Evolutionary conservation across 2,888 invertebrate species (phyloP), one percentile per base, ranked within the genome.

Genomic region (Coenonympha glycerion): DNA sequence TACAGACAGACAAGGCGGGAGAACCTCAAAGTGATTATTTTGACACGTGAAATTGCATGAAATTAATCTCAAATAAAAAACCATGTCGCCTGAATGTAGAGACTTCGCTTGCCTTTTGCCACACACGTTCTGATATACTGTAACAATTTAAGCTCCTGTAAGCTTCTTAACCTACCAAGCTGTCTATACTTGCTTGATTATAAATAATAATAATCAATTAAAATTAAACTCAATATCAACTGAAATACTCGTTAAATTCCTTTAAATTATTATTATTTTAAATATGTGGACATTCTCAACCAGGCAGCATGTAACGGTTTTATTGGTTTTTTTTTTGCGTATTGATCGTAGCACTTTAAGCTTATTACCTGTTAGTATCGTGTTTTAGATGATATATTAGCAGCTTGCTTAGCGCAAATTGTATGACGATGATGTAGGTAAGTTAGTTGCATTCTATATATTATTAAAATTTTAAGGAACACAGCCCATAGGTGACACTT

Each of bases 1-100:
- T 11, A 19, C 11, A n/a, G n/a, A n/a, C n/a, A n/a, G n/a, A n/a
- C n/a, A n/a, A n/a, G 19, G 36, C 36, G 36, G 19, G 19, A 6
- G 24, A 6, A n/a, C 6, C 11, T 19, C 18, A 19, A 19, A 36
- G 36, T 11, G 11, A 36, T 26, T 28, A n/a, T 22, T 47, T 36
- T 47, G 47, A 39, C 47, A 47, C 39, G 1, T 13, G 41, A 42
- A 33, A 36, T 19, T 37, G 28, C 21, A 39, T 33, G 42, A 44
- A 47, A 48, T 52, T 11, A 24, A 24, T 30, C 9, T 34, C 8
- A 16, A 3, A 15, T 8, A 9, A 13, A 33, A 15, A 11, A 8
- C 6, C 13, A 15, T n/a, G 36, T 36, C 36, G 36, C 36, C n/a
- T n/a, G 11, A 36, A 19, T n/a, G n/a, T 8, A n/a, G 13, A 3